These are phyloP conservation scores for Camponotus vicinus DNA, from an alignment of 1,140 invertebrate genomes.

Conservation along the genomic window DNA sequence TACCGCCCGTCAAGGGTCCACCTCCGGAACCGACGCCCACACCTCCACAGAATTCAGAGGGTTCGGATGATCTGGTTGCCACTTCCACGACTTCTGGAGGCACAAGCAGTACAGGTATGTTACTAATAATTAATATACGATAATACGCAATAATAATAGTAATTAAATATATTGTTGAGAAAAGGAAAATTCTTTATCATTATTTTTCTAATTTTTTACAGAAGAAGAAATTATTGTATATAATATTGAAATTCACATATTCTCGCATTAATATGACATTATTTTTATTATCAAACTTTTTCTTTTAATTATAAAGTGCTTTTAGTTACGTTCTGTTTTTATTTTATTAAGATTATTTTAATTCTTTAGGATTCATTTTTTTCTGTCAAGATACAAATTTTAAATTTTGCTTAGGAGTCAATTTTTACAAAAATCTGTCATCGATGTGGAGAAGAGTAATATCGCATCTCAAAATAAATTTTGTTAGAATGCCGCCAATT, in stretches of 20 bases:
- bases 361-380: neutral
- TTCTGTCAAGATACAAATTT: neutral
- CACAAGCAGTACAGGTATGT: conserved; percentile 83
- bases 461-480: neutral
- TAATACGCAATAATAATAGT: neutral
- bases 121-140: conserved; percentile 37
- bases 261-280: neutral
- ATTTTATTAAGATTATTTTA: neutral
- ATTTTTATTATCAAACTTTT: neutral
- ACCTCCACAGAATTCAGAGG: conserved; percentile 85
- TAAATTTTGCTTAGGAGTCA: neutral
- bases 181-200: neutral
- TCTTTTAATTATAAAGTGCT: neutral
- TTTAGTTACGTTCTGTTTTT: neutral
- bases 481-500: neutral
- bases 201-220: neutral
- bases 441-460: neutral
- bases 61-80: conserved; percentile 84
- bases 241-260: neutral
- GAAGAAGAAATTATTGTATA: neutral
- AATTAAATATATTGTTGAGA: neutral
- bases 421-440: neutral
- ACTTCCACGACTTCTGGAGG: conserved; percentile 84
- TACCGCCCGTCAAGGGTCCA: conserved; percentile 86
- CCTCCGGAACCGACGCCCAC: conserved; percentile 86